Base-by-base conservation (phyloP, 1,140 invertebrate genomes). In the Eriocheir sinensis region DNA sequence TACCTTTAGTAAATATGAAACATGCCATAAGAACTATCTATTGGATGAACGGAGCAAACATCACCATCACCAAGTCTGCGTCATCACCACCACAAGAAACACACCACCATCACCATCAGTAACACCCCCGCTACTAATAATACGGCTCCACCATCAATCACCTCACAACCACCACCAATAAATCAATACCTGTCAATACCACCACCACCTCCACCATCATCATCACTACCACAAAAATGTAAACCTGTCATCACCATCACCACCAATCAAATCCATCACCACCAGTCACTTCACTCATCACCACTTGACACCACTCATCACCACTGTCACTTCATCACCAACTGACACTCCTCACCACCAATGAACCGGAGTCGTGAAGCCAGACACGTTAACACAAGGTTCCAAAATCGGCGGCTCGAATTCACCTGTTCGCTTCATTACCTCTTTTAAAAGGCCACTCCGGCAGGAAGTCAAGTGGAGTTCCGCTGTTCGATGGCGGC, bases 351-450 rank as follows among this genome's bases (percentile, higher is more conserved):
- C 27, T 89, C 40, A 9, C 44, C 48, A 21, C 72, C 36, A 3
- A 40, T 93, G n/a, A 93, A 86, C 27, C 92, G 30, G 15, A 44
- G 86, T 93, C 86, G 41, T 60, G 53, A 93, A 86, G 41, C 92
- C 30, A 21, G 86, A 86, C 92, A 93, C 92, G 92, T 93, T 48
- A 48, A 83, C 92, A 93, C 92, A 93, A 93, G 86, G 92, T 93
- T 93, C 92, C 92, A 93, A 86, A 86, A 85, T 93, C 86, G 81
- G 80, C 41, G 44, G 92, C 92, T 93, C 85, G 36, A 81, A 41
- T 93, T 93, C 81, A 41, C 41, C 48, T 86, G 92, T 34, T 85
- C 92, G 92, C 92, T 93, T 93, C 92, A 93, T 93, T 93, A 93
- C 92, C 83, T 93, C 92, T 93, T 86, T 79, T 81, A 93, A 93